phyloP scores from a whole-genome alignment of 2,797 vertebrate genomes.

The Pyrocephalus nanus region DNA sequence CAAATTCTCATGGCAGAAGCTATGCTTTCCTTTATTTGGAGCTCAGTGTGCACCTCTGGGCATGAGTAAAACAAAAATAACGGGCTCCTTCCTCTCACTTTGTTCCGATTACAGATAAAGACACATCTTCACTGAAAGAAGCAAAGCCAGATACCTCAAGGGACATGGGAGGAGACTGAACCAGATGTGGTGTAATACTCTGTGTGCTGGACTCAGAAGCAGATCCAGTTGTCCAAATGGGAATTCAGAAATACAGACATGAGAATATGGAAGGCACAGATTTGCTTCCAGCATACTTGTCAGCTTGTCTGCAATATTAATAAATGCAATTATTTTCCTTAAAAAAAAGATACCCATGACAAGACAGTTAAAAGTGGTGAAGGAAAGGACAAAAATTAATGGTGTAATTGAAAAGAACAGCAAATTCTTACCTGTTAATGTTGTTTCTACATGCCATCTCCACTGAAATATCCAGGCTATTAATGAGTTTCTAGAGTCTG shows the following conservation, averaged over 20 bases:
- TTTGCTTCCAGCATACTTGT: conserved; percentile 4
- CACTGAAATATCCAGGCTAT: not conserved
- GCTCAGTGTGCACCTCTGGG: not conserved
- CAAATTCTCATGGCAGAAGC: conserved; percentile 37
- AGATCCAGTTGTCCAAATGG: not conserved
- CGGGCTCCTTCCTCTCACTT: not conserved
- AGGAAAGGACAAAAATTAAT: conserved; percentile 25
- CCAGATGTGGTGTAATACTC: not conserved
- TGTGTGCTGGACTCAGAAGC: not conserved
- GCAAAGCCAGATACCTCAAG: not conserved
- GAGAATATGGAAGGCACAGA: not conserved
- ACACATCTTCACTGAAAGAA: not conserved
- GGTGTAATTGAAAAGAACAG: not conserved
- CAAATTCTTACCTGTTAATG: not conserved
- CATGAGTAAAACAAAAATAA: conserved; percentile 19
- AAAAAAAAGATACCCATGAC: not conserved
- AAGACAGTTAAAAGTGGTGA: not conserved
- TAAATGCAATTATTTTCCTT: conserved; percentile 16
- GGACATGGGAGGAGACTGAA: not conserved
- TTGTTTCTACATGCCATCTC: not conserved
- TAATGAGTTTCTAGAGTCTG: not conserved
- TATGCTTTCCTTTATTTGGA: conserved; percentile 27
- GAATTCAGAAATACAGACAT: not conserved
- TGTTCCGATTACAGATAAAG: not conserved
- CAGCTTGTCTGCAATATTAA: not conserved